Conservation (phyloP, 1,140 invertebrate genomes). For the Drosophila ironensis region DNA sequence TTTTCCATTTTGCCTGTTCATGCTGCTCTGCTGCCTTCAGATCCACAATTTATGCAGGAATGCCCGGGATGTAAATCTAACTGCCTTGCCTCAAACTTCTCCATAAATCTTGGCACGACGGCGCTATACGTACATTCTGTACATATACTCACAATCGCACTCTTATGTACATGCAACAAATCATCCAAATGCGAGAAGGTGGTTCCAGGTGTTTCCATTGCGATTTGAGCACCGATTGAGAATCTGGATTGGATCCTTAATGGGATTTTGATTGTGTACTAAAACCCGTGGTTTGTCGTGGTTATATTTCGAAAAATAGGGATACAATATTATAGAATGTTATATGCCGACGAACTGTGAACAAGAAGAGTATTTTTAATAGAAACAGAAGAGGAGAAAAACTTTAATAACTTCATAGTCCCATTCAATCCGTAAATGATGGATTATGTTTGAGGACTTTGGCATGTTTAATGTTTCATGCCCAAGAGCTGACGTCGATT, state of each 20-base stretch:
- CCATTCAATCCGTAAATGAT: too few relatives aligned
- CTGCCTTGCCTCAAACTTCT: neutral
- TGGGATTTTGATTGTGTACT: conserved; percentile 26
- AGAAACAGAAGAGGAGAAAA: too few relatives aligned
- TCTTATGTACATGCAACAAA: conserved; percentile 56
- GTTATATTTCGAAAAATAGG: too few relatives aligned
- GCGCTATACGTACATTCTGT: conserved; percentile 17
- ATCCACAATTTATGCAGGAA: conserved; percentile 66
- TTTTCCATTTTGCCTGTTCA: conserved; percentile 13
- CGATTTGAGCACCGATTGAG: conserved; percentile 34
- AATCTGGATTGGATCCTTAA: conserved; percentile 19
- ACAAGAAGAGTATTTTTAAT: too few relatives aligned
- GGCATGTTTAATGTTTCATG: neutral
- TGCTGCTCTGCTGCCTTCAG: conserved; percentile 47
- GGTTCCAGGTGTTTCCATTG: conserved; percentile 35
- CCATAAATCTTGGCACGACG: conserved; percentile 65
- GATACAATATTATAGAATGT: too few relatives aligned
- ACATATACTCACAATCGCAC: conserved; percentile 24
- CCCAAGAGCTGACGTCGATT: too few relatives aligned
- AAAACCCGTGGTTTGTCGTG: too few relatives aligned
- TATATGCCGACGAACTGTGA: too few relatives aligned
- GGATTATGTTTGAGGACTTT: neutral
- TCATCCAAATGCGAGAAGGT: conserved; percentile 46
- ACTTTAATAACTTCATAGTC: too few relatives aligned
- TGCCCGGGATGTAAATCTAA: conserved; percentile 6